Conservation (phyloP, 2,888 invertebrate species). For the Pollenia griseotomentosa region DNA sequence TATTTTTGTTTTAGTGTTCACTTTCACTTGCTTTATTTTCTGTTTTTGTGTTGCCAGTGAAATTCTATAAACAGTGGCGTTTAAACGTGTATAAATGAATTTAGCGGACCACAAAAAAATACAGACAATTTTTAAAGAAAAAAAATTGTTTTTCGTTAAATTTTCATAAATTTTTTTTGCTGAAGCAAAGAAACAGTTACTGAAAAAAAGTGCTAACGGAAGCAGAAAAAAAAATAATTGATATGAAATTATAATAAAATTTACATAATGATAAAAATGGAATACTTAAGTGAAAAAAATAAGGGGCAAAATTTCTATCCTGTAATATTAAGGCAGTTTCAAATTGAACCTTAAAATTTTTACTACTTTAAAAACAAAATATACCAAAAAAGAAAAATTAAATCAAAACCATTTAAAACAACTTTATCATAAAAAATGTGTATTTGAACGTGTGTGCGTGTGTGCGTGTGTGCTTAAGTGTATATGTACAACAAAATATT, state of each 20-base stretch:
- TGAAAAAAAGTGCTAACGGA: not conserved
- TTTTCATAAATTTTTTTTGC: not conserved
- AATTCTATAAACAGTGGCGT: conserved; percentile 58
- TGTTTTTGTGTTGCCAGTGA: conserved; percentile 45
- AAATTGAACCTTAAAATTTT: no score
- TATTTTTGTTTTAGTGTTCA: conserved; percentile 41
- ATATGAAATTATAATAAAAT: conserved; percentile 14
- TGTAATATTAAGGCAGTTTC: no score
- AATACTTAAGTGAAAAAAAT: not conserved
- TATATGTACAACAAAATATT: not conserved
- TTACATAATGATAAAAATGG: not conserved
- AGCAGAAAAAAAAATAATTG: conserved; percentile 10
- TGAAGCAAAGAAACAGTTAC: not conserved
- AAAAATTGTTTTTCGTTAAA: not conserved
- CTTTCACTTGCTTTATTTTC: conserved; percentile 26
- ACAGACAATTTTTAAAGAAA: not conserved
- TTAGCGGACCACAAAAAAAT: conserved; percentile 32
- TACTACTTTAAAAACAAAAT: not conserved
- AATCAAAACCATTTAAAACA: not conserved
- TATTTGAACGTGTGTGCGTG: not conserved
- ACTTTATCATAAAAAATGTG: not conserved
- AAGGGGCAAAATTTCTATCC: no score
- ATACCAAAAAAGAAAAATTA: not conserved
- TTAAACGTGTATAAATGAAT: conserved; percentile 44
- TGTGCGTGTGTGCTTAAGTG: not conserved